Base-by-base conservation (phyloP, 64 coral and sea anemone genomes). In the Dendronephthya gigantea region DNA sequence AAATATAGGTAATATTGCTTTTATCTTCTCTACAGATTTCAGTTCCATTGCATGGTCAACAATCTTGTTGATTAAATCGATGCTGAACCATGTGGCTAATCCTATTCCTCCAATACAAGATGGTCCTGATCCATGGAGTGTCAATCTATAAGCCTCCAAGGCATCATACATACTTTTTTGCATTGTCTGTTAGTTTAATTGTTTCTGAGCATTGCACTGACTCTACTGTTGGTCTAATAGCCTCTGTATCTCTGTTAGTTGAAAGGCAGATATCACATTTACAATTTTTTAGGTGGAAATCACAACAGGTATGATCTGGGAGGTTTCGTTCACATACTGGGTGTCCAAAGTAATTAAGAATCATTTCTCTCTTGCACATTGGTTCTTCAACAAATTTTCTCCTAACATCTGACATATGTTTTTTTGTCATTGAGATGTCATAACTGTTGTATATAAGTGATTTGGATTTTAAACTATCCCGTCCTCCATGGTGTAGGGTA, bases 341-440 rank as follows among this genome's bases (percentile, higher is more conserved):
- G 83, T 82, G 65, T 16, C 91, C 87, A 83, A 92, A 92, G 35
- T 92, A 83, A 7, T 82, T 62, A 9, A 92, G 74, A 28, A 92
- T 92, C 2, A 89, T 86, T 69, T 92, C 35, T 8, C 87, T 65
- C 82, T 83, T 89, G 49, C 87, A 92, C 47, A 83, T 48, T 39
- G 83, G 49, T 16, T 65, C 22, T 37, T 82, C n/a, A 25, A 72
- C 84, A 89, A 82, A 89, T 8, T 85, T 82, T 4, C 84, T 62
- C 91, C 89, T 92, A 2, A 35, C 59, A 81, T 92, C 91, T 25
- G 72, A 27, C 30, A 89, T 27, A 2, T 50, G 39, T 66, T 82
- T 81, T 72, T 72, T 92, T 37, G 23, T 81, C 32, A 79, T 92
- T 17, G 68, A 82, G 7, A 85, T 86, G n/a, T 92, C 83, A 68